Conservation (phyloP, 2,888 invertebrate genomes). For the Eupithecia abbreviata region DNA sequence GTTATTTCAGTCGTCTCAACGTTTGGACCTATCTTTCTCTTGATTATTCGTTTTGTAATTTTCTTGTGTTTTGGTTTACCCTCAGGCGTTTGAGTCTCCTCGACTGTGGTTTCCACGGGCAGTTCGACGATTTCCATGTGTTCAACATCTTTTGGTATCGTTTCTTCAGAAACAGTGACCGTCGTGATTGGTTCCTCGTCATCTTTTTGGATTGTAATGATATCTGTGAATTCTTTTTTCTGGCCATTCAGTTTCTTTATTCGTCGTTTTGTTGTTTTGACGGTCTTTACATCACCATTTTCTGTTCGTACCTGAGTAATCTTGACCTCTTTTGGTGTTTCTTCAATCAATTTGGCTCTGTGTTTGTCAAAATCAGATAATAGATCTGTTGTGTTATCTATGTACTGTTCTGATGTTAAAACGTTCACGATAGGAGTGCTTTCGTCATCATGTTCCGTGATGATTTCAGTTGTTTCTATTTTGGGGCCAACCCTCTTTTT, state of each 20-base stretch:
- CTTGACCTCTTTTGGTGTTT: slow-evolving; percentile 47
- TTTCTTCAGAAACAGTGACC: slow-evolving; percentile 53
- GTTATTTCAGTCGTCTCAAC: neutral
- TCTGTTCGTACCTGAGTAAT: slow-evolving; percentile 34
- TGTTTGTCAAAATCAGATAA: slow-evolving; percentile 42
- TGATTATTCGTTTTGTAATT: neutral
- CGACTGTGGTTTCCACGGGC: slow-evolving; percentile 36
- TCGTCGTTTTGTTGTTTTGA: slow-evolving; percentile 44
- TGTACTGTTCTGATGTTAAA: slow-evolving; percentile 52
- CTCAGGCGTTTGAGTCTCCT: slow-evolving; percentile 45
- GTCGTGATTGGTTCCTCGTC: slow-evolving; percentile 33
- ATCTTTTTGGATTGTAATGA: slow-evolving; percentile 25
- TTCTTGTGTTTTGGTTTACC: slow-evolving; percentile 54
- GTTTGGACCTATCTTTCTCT: neutral
- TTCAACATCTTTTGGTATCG: slow-evolving; percentile 27
- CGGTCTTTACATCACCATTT: slow-evolving; percentile 30
- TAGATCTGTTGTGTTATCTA: slow-evolving; percentile 44
- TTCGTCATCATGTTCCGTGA: too few relatives aligned
- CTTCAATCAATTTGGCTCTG: slow-evolving; percentile 57
- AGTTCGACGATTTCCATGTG: slow-evolving; percentile 46
- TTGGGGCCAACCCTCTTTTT: slow-evolving; percentile 66
- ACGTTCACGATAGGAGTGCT: slow-evolving; percentile 18
- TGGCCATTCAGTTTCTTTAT: slow-evolving; percentile 51
- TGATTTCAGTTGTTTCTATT: slow-evolving; percentile 54
- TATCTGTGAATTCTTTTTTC: slow-evolving; percentile 43